These are phyloP conservation scores for Micrasema minimum DNA, from an alignment of 1,140 invertebrate species.

Conservation along the genomic window DNA sequence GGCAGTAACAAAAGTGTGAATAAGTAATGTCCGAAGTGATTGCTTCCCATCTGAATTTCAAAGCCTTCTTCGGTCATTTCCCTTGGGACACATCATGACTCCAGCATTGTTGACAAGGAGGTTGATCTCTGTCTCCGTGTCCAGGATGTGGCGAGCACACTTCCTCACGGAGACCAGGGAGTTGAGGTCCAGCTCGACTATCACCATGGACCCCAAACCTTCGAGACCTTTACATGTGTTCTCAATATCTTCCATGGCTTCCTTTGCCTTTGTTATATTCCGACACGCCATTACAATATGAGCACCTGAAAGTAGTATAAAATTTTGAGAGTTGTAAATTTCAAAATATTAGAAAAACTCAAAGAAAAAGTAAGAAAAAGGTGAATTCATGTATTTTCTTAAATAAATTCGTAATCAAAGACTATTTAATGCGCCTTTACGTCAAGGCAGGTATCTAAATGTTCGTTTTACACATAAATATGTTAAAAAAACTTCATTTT, in stretches of 20 bases:
- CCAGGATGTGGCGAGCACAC: conserved; percentile 59
- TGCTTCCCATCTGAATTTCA: conserved; percentile 84
- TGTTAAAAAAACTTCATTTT: too few species aligned
- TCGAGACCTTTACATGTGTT: conserved; percentile 59
- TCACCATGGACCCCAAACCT: conserved; percentile 67
- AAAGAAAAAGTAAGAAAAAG: too few species aligned
- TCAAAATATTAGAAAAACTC: too few species aligned
- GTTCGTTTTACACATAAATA: too few species aligned
- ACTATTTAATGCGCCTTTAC: too few species aligned
- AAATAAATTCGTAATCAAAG: too few species aligned
- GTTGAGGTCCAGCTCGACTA: conserved; percentile 75
- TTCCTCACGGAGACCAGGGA: conserved; percentile 65
- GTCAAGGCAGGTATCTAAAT: too few species aligned
- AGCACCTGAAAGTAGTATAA: too few species aligned
- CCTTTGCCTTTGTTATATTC: conserved; percentile 59
- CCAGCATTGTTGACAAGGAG: conserved; percentile 87
- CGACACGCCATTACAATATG: conserved; percentile 78
- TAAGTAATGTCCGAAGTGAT: conserved; percentile 87
- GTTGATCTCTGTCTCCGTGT: conserved; percentile 72
- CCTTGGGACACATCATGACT: conserved; percentile 76
- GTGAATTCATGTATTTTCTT: too few species aligned
- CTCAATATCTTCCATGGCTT: conserved; percentile 60
- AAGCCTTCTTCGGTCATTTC: conserved; percentile 81
- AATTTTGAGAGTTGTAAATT: too few species aligned
- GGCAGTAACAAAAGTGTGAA: conserved; percentile 82